phyloP scores from a whole-genome alignment of 1,140 invertebrate genomes.

The Dendrolimus kikuchii region DNA sequence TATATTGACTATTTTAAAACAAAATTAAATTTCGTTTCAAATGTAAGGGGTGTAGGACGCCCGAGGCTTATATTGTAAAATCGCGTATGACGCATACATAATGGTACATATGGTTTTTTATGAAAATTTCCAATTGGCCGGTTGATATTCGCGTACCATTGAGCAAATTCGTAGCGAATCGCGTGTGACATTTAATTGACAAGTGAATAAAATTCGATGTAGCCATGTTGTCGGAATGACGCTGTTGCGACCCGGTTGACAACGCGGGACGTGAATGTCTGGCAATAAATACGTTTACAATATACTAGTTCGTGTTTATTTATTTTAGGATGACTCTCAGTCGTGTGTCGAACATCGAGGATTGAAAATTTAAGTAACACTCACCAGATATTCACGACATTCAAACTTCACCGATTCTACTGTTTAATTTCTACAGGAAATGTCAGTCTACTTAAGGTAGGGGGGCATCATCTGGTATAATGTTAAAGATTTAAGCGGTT shows the following conservation, averaged over 20 bases:
- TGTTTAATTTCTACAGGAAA: too few relatives aligned
- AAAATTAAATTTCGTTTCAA: constrained; percentile 12
- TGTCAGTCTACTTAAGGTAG: too few relatives aligned
- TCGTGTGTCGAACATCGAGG: too few relatives aligned
- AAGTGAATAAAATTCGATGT: constrained; percentile 59
- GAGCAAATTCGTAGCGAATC: constrained; percentile 62
- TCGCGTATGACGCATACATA: constrained; percentile 8
- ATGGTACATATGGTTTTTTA: constrained; percentile 55
- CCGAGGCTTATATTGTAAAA: background rate
- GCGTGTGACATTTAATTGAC: constrained; percentile 62
- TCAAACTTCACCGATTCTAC: too few relatives aligned
- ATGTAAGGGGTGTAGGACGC: constrained; percentile 2
- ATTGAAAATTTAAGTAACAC: too few relatives aligned
- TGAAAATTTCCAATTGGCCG: constrained; percentile 60
- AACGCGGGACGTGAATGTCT: constrained; percentile 16
- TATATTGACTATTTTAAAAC: constrained; percentile 18
- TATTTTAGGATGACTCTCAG: too few relatives aligned
- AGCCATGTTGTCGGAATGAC: constrained; percentile 36
- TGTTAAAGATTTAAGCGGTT: too few relatives aligned
- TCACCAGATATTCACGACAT: too few relatives aligned
- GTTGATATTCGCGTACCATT: constrained; percentile 54
- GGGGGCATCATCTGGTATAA: too few relatives aligned
- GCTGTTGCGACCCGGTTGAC: constrained; percentile 19
- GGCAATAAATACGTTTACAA: constrained; percentile 30
- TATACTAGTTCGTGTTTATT: too few relatives aligned